Evolutionary conservation across 2,113 vertebrate species (phyloP), one percentile per base, ranked within the genome.

Genomic region (Myotis yumanensis): DNA sequence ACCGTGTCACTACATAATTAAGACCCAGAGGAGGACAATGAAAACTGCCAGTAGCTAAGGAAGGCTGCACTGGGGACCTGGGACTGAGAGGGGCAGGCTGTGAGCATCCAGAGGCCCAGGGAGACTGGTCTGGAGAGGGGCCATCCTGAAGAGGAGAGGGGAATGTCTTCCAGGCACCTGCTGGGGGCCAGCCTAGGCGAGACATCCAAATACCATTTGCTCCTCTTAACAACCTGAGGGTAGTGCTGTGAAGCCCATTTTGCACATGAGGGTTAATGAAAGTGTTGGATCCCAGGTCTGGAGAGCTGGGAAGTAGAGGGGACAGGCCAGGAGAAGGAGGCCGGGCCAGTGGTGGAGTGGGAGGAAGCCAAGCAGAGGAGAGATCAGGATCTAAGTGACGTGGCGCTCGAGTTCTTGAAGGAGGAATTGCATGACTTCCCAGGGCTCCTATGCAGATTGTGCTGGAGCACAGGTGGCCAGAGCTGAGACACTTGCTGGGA

Each of bases 121-220:
- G 20, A 89, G 54, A 35, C 28, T n/a, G 30, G 4, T 28, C 64
- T 30, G 18, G 6, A 9, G n/a, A 71, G 30, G 20, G 20, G 30
- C 4, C 2, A 0, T n/a, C 30, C n/a, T 35, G 18, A 59, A 8
- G 20, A 54, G 57, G 46, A 3, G 17, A 46, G 5, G 11, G 32
- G 37, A 91, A 22, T 9, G 0, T 17, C 8, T 4, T 5, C 52
- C 76, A 5, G 40, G 23, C 15, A 43, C 59, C 37, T n/a, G 28
- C 16, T 10, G 1, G 17, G 30, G 43, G 37, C 52, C 51, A 17
- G 64, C 32, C 17, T 4, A 3, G n/a, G n/a, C 20, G 46, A 51
- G 68, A 15, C 11, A 1, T 54, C 72, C 52, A 66, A 77, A 82
- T 3, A 32, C 18, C n/a, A 28, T 20, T 11, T 16, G 66, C 15